Conservation (phyloP, 2,797 vertebrate species). For the Danio choprae region DNA sequence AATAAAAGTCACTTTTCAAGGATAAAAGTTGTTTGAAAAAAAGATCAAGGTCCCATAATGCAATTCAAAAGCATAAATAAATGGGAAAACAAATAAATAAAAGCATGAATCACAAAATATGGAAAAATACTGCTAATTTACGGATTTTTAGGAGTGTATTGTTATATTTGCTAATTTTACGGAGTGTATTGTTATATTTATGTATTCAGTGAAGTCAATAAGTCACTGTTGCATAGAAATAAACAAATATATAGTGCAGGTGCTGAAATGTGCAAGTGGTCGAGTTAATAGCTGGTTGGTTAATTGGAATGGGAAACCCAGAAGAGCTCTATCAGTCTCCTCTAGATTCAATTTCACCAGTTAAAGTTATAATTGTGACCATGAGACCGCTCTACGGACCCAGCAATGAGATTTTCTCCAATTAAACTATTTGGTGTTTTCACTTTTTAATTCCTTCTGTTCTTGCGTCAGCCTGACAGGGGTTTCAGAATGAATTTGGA, state of each 20-base stretch:
- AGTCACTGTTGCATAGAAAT: too few species aligned
- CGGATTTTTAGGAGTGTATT: too few species aligned
- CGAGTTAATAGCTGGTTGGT: background rate
- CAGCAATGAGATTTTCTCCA: slow-evolving; percentile 7
- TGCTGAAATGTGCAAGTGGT: background rate
- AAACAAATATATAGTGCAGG: background rate
- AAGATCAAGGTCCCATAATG: too few species aligned
- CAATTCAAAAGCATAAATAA: too few species aligned
- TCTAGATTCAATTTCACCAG: background rate
- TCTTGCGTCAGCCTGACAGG: slow-evolving; percentile 48
- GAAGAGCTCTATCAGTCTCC: slow-evolving; percentile 16
- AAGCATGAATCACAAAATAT: too few species aligned
- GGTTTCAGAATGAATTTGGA: slow-evolving; percentile 69
- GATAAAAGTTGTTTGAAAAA: too few species aligned
- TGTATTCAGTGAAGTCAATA: too few species aligned
- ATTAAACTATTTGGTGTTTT: slow-evolving; percentile 56
- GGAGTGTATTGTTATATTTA: too few species aligned
- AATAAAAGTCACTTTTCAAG: too few species aligned
- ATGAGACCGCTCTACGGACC: slow-evolving; percentile 16
- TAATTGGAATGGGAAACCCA: slow-evolving; percentile 21
- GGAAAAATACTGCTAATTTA: too few species aligned
- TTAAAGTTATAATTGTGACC: slow-evolving; percentile 21
- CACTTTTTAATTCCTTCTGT: slow-evolving; percentile 62
- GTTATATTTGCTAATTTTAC: too few species aligned
- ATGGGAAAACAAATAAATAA: too few species aligned